Conservation (phyloP, 2,888 invertebrate genomes). For the Dusona sp. region DNA sequence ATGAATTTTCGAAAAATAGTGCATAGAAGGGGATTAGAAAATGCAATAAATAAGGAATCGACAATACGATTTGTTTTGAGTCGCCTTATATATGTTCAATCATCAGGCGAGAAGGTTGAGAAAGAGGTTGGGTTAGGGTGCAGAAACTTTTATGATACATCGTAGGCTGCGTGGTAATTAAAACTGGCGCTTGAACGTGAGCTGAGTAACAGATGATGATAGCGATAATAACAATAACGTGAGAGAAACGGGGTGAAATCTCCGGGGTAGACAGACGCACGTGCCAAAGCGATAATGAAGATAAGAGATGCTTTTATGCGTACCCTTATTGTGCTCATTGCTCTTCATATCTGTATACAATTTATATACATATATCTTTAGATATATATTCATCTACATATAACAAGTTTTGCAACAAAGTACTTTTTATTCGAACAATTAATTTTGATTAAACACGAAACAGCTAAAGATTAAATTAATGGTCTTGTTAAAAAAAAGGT, state of each 20-base stretch:
- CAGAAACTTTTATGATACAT: conserved; percentile 77
- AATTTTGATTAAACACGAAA: conserved; percentile 49
- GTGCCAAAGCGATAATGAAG: conserved; percentile 70
- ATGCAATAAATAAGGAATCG: not conserved
- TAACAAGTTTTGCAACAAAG: conserved; percentile 20
- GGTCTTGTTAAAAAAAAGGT: not conserved
- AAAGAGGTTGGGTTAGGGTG: conserved; percentile 62
- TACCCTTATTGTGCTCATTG: conserved; percentile 38
- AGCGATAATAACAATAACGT: conserved; percentile 70
- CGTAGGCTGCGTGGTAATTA: conserved; percentile 74
- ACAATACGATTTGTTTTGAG: not conserved
- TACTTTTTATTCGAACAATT: conserved; percentile 47
- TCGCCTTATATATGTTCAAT: conserved; percentile 34
- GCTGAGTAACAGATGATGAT: conserved; percentile 73
- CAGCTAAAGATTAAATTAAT: conserved; percentile 22
- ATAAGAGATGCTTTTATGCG: conserved; percentile 63
- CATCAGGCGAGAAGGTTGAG: conserved; percentile 45
- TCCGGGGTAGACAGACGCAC: conserved; percentile 58
- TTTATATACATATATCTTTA: not conserved
- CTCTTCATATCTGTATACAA: conserved; percentile 4
- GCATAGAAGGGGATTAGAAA: not conserved
- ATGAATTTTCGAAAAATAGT: too few species aligned
- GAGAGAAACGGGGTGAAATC: conserved; percentile 38
- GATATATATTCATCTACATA: conserved; percentile 6
- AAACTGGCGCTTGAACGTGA: conserved; percentile 76